These are phyloP conservation scores for Sisyra nigra DNA, from an alignment of 2,888 invertebrate species.

Conservation along the genomic window DNA sequence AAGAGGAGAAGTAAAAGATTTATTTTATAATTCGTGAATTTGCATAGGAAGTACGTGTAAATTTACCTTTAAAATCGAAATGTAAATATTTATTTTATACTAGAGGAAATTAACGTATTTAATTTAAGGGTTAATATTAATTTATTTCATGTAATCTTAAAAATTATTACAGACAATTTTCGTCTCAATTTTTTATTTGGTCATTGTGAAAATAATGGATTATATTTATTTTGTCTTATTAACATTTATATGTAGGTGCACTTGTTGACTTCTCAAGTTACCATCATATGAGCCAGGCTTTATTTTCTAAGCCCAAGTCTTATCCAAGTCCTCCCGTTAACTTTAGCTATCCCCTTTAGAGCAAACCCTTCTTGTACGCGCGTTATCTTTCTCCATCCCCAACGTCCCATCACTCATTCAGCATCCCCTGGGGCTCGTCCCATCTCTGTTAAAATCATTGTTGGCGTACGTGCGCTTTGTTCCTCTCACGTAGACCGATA, in stretches of 20 bases:
- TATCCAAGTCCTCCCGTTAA: slow-evolving; percentile 1
- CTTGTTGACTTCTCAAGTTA: slow-evolving; percentile 4
- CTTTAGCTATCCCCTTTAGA: slow-evolving; percentile 1
- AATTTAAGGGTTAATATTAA: too few species aligned
- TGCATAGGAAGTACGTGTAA: too few species aligned
- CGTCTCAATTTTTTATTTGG: too few species aligned
- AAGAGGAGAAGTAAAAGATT: too few species aligned
- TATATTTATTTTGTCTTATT: too few species aligned
- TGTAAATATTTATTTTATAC: too few species aligned
- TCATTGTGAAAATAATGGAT: too few species aligned
- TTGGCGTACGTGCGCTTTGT: neutral
- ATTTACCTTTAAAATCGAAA: too few species aligned
- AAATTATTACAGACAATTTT: too few species aligned
- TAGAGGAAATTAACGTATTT: too few species aligned
- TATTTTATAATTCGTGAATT: too few species aligned
- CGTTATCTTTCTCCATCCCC: slow-evolving; percentile 6
- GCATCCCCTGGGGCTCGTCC: neutral
- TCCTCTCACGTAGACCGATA: neutral
- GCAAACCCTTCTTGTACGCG: slow-evolving; percentile 2
- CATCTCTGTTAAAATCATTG: neutral
- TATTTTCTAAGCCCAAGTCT: slow-evolving; percentile 1
- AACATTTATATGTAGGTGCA: neutral
- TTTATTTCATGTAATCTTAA: too few species aligned
- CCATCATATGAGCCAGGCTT: slow-evolving; percentile 1
- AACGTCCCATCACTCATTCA: slow-evolving; percentile 6